Evolutionary conservation across 2,888 invertebrate genomes (phyloP).

Genomic region (Phaonia tiefii): DNA sequence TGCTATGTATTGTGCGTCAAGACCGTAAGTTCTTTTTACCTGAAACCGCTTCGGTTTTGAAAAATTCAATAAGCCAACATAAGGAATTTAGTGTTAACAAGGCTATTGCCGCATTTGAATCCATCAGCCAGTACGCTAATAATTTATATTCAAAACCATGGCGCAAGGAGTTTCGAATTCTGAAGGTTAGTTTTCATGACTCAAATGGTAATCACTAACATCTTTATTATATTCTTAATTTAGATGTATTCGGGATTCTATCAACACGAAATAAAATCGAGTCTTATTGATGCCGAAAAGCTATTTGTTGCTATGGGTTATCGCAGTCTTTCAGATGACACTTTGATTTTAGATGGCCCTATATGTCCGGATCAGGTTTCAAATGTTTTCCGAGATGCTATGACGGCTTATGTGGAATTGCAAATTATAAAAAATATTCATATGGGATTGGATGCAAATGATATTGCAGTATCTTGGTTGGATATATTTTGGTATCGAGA

Average conservation of each 20-base stretch:
- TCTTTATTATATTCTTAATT: constrained; percentile 62
- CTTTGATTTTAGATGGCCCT: constrained; percentile 85
- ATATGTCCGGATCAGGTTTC: constrained; percentile 91
- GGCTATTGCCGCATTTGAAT: constrained; percentile 91
- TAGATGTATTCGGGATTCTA: constrained; percentile 93
- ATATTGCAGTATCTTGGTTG: constrained; percentile 83
- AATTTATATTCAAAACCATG: constrained; percentile 93
- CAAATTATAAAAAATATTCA: constrained; percentile 89
- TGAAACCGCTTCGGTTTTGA: constrained; percentile 89
- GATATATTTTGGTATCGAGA: constrained; percentile 82
- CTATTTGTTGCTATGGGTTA: constrained; percentile 93
- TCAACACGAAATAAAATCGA: constrained; percentile 92
- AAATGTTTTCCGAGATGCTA: constrained; percentile 90
- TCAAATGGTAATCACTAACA: too few relatives aligned
- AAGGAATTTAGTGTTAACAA: constrained; percentile 90
- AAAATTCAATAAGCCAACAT: constrained; percentile 86
- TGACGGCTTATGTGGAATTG: constrained; percentile 93
- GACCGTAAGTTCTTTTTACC: constrained; percentile 89
- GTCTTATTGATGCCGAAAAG: constrained; percentile 88
- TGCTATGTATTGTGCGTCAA: constrained; percentile 88
- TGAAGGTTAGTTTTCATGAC: constrained; percentile 84
- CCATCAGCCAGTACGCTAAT: constrained; percentile 91
- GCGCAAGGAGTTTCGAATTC: constrained; percentile 91
- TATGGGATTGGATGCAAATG: constrained; percentile 86
- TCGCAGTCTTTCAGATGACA: constrained; percentile 82